Percentiles rank a stretch among this genome's conserved stretches.
phyloP scores from a whole-genome alignment of 2,888 invertebrate species.

The Scotopteryx bipunctaria region DNA sequence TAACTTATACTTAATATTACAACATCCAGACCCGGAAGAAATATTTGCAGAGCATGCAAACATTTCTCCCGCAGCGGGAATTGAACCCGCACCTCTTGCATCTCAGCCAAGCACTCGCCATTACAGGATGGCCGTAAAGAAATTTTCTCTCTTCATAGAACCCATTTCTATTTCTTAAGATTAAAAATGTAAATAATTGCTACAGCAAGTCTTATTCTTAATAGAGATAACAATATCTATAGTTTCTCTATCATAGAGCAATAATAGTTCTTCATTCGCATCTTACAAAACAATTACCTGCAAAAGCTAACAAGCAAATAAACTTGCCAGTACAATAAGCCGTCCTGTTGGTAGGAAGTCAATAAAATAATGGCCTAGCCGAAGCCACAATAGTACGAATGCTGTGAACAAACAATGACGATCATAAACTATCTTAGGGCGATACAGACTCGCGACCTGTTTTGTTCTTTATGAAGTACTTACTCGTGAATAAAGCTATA shows the following conservation, averaged over 20 bases:
- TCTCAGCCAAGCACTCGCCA: no score
- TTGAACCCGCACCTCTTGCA: no score
- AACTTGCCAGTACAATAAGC: slow-evolving; percentile 52
- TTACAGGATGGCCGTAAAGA: neutral
- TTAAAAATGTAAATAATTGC: no score
- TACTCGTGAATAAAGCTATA: no score
- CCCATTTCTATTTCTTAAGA: no score
- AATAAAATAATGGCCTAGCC: slow-evolving; percentile 65
- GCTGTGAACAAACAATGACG: slow-evolving; percentile 60
- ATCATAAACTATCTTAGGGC: slow-evolving; percentile 59
- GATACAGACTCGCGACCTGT: slow-evolving; percentile 39
- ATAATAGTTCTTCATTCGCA: slow-evolving; percentile 16
- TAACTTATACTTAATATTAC: no score
- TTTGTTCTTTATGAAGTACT: neutral
- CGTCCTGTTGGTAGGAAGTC: slow-evolving; percentile 64
- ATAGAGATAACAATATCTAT: no score
- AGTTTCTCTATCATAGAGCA: neutral
- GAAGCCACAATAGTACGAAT: slow-evolving; percentile 51
- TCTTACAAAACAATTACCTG: slow-evolving; percentile 34
- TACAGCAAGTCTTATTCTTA: no score
- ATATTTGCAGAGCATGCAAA: no score
- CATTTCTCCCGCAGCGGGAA: no score
- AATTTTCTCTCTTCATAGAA: no score
- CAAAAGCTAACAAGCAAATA: slow-evolving; percentile 36
- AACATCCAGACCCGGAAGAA: no score